Percentiles rank a stretch among this genome's conserved stretches.
These are phyloP conservation scores for Heliothis virescens DNA, from an alignment of 1,140 invertebrate genomes.

Conservation along the genomic window DNA sequence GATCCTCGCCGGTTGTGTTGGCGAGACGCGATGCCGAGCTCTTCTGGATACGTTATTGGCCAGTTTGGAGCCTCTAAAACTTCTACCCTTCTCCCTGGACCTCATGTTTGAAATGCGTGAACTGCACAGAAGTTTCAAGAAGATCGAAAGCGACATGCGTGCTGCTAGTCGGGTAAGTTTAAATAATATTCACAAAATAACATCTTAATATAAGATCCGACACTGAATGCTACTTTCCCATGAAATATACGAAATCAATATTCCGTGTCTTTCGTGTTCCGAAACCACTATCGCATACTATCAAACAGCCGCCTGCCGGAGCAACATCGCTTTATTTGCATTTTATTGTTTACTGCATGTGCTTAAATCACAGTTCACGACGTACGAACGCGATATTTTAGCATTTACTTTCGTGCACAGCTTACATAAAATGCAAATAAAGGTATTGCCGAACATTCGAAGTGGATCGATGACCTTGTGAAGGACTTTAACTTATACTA, in stretches of 20 bases:
- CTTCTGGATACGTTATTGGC: constrained; percentile 91
- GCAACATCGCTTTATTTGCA: constrained; percentile 85
- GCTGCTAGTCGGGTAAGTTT: constrained; percentile 83
- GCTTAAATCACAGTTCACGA: constrained; percentile 78
- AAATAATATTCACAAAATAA: constrained; percentile 29
- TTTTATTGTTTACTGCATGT: constrained; percentile 85
- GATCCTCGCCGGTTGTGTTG: constrained; percentile 89
- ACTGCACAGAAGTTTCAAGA: constrained; percentile 91
- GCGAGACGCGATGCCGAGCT: constrained; percentile 87
- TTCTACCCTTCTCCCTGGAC: constrained; percentile 93
- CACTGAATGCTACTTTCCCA: constrained; percentile 48
- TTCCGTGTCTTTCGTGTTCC: constrained; percentile 62
- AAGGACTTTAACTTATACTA: constrained; percentile 59
- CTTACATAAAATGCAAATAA: constrained; percentile 86
- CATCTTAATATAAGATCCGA: constrained; percentile 37
- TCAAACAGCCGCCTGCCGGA: constrained; percentile 63
- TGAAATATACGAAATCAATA: constrained; percentile 53
- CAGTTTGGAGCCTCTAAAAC: constrained; percentile 91
- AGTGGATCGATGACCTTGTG: constrained; percentile 56
- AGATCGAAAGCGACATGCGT: constrained; percentile 87
- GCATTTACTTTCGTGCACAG: constrained; percentile 79
- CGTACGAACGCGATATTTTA: constrained; percentile 64
- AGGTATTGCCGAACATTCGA: constrained; percentile 66
- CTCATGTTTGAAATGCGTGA: constrained; percentile 93
- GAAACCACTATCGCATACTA: constrained; percentile 64